Evolutionary conservation across 2,113 vertebrate species (phyloP), one percentile per base, ranked within the genome.

Genomic region (Pangasianodon gigas): DNA sequence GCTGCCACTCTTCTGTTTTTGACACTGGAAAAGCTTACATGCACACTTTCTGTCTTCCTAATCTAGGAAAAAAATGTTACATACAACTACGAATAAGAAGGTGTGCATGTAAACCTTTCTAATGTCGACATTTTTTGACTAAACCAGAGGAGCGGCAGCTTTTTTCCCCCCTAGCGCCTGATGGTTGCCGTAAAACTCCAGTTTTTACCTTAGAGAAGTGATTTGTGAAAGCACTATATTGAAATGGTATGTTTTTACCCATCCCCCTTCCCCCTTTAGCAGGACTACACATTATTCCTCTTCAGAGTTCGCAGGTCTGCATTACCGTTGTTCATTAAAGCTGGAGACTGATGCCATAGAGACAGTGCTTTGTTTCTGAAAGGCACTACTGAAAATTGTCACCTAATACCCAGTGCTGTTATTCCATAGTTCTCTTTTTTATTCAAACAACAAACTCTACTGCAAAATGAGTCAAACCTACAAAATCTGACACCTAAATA

Each of bases 381-480:
- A 85, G 10, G 41, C 46, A 14, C 18, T 84, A 41, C 54, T 84
- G 16, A 62, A 62, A 85, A 26, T 10, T 29, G 21, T 11, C 58
- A 46, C 41, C 24, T 16, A 48, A 67, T 48, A n/a, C 58, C 37
- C 24, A 85, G 19, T n/a, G 24, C 58, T 85, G 6, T 86, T 89
- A n/a, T 60, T 48, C 11, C 52, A 48, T 84, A 11, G 54, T 32
- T 37, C 69, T 62, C 26, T 44, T 62, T 74, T 32, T 19, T 48
- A 32, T 60, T 26, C 24, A 26, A 74, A 71, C 80, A 37, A 54
- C 29, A 83, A 82, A 58, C 9, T 56, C 91, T 93, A 89, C 87
- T 92, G 91, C 91, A 88, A 94, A 91, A 95, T 92, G 93, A 93
- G 94, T 95, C 91, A 90, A 90, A 90, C 84, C 92, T 93, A 92